A percentile compares a stretch with the other conserved stretches of the same genome.
These are phyloP conservation scores for Conus canariensis DNA, from an alignment of 2,888 invertebrate species.

Conservation along the genomic window DNA sequence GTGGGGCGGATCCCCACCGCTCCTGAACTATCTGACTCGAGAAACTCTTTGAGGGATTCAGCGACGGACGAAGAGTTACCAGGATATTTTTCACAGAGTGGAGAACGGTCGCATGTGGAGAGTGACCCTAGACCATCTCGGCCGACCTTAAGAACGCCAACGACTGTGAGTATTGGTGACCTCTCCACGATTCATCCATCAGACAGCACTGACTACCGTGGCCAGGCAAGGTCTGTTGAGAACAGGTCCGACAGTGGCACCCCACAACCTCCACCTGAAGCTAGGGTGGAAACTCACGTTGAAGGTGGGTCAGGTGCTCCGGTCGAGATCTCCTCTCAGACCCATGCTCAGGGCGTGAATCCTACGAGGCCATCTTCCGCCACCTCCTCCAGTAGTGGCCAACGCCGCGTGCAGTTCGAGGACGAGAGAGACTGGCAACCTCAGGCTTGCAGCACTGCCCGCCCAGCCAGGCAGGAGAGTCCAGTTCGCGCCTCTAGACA, in stretches of 20 bases:
- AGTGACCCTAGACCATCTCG: not conserved
- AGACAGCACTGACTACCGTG: not conserved
- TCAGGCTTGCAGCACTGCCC: not conserved
- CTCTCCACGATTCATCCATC: not conserved
- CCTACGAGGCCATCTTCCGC: not conserved
- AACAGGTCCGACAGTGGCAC: not conserved
- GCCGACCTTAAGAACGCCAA: not conserved
- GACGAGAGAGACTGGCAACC: not conserved
- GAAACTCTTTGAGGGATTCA: not conserved
- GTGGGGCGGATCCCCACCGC: not conserved
- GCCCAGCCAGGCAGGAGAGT: no score
- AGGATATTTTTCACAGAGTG: not conserved
- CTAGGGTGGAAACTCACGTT: not conserved
- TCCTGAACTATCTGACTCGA: not conserved
- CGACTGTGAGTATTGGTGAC: not conserved
- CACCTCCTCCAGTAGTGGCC: not conserved
- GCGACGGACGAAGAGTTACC: not conserved
- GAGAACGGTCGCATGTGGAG: not conserved
- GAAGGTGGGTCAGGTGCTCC: not conserved
- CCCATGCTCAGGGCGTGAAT: not conserved
- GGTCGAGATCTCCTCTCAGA: not conserved
- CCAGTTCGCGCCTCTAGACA: not conserved
- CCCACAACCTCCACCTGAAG: not conserved
- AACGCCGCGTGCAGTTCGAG: not conserved
- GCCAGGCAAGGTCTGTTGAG: not conserved